Conservation (phyloP, 2,113 vertebrate species). For the Tauraco erythrolophus region DNA sequence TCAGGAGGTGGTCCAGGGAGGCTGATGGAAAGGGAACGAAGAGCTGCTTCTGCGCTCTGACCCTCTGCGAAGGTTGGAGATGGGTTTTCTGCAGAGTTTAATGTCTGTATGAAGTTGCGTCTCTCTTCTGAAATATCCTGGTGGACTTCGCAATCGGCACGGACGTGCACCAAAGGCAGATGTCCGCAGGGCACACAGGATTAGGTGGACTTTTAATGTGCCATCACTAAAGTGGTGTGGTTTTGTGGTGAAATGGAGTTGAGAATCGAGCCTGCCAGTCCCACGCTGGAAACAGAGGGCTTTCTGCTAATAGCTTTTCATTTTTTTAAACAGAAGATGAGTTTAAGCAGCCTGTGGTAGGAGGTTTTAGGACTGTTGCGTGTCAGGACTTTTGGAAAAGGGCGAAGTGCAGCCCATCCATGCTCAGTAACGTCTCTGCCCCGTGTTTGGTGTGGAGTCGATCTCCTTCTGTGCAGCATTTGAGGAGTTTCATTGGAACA, state of each 20-base stretch:
- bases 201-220: neutral
- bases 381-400: rapidly evolving
- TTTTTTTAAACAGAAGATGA: neutral
- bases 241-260: neutral
- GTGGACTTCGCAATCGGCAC: rapidly evolving
- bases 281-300: neutral
- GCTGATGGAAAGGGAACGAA: neutral
- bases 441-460: neutral
- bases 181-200: neutral
- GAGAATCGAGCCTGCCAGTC: neutral
- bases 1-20: neutral
- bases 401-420: rapidly evolving
- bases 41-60: neutral
- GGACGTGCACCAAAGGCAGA: rapidly evolving
- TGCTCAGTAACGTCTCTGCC: neutral
- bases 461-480: neutral
- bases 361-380: neutral
- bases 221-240: rapidly evolving
- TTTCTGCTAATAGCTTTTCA: neutral
- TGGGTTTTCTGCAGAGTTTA: neutral
- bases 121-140: neutral
- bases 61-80: neutral
- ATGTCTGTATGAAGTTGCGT: rapidly evolving
- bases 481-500: rapidly evolving
- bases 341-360: neutral